Conservation (phyloP, 2,888 invertebrate genomes). For the Podabrus alpinus region DNA sequence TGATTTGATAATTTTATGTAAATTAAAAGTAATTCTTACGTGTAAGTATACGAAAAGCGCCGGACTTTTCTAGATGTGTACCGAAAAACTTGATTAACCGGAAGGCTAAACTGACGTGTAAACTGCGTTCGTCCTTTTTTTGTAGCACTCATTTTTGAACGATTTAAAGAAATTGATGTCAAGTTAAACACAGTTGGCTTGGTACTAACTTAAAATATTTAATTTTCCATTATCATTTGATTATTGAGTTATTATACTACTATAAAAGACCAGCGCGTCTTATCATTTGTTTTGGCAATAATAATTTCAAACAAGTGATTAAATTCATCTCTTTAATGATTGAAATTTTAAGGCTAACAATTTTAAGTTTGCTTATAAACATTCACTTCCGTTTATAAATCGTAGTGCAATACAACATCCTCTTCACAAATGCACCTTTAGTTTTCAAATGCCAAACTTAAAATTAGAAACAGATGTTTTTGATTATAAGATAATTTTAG, state of each 20-base stretch:
- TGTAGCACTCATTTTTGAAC: neutral
- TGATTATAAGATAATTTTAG: neutral
- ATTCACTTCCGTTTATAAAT: neutral
- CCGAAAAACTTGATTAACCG: slow-evolving; percentile 36
- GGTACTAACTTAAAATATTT: neutral
- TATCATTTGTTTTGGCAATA: neutral
- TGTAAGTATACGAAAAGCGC: neutral
- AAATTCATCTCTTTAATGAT: neutral
- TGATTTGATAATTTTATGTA: neutral
- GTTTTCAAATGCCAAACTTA: neutral
- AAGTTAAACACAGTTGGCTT: neutral
- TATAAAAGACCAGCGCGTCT: neutral
- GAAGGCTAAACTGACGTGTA: slow-evolving; percentile 42
- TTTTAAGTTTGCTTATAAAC: neutral
- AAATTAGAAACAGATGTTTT: neutral
- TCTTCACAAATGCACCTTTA: neutral
- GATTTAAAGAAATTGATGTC: neutral
- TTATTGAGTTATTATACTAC: neutral
- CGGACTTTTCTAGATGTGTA: slow-evolving; percentile 29
- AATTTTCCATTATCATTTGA: neutral
- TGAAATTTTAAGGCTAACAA: neutral
- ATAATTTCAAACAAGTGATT: neutral
- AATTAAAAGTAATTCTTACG: neutral
- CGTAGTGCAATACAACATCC: neutral
- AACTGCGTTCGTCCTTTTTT: neutral